phyloP scores from a whole-genome alignment of 2,888 invertebrate genomes.

The Thelaira solivaga region DNA sequence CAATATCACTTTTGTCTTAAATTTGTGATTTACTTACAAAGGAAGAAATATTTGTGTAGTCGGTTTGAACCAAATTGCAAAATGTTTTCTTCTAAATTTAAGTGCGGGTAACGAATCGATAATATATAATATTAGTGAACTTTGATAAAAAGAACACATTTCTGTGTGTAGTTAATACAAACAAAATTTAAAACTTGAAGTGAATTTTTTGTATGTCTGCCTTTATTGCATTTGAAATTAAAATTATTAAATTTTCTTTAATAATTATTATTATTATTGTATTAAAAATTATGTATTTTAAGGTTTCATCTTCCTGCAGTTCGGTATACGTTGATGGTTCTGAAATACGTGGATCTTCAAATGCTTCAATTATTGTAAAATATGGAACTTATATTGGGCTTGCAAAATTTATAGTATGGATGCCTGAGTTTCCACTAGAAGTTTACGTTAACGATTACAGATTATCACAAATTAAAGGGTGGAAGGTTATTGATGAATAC shows the following conservation, averaged over 20 bases:
- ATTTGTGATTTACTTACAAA: too few relatives aligned
- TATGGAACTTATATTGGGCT: conserved; percentile 93
- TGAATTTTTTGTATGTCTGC: too few relatives aligned
- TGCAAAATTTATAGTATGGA: conserved; percentile 95
- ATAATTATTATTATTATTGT: not conserved
- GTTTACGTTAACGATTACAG: conserved; percentile 92
- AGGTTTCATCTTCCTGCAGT: conserved; percentile 97
- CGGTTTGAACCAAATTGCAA: too few relatives aligned
- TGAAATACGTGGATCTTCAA: conserved; percentile 94
- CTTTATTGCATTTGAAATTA: too few relatives aligned
- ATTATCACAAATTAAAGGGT: conserved; percentile 94
- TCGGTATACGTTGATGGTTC: conserved; percentile 97
- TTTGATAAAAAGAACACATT: too few relatives aligned
- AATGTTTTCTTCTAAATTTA: too few relatives aligned
- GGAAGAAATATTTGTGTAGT: too few relatives aligned
- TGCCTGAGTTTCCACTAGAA: conserved; percentile 95
- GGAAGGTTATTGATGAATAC: conserved; percentile 92
- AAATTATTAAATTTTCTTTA: not conserved
- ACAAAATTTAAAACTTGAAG: too few relatives aligned
- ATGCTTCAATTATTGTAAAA: conserved; percentile 94
- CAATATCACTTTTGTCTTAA: too few relatives aligned
- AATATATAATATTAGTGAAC: too few relatives aligned
- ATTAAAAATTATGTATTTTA: conserved; percentile 1
- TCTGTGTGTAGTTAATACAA: too few relatives aligned
- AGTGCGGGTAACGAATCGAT: too few relatives aligned